Percentiles rank a stretch among this genome's conserved stretches.
phyloP scores from a whole-genome alignment of 2,888 invertebrate genomes.

The Gymnoscelis rufifasciata region DNA sequence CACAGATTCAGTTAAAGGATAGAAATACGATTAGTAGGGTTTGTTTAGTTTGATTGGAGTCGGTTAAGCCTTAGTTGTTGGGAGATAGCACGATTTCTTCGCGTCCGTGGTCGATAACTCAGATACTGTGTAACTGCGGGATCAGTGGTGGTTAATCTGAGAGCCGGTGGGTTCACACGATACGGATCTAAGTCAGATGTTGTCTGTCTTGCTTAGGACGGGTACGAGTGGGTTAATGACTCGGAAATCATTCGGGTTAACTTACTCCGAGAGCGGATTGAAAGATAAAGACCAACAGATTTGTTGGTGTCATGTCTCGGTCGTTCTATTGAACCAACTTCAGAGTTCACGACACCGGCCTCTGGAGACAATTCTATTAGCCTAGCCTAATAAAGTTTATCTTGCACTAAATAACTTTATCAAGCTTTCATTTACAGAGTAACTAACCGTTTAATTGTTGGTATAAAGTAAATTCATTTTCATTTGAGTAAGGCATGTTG shows the following conservation, averaged over 20 bases:
- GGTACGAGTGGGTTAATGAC: slow-evolving; percentile 72
- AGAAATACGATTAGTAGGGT: slow-evolving; percentile 72
- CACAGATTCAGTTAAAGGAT: slow-evolving; percentile 64
- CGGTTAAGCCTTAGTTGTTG: slow-evolving; percentile 68
- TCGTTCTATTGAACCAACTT: slow-evolving; percentile 37
- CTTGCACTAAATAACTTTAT: slow-evolving; percentile 9
- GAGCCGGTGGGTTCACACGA: slow-evolving; percentile 67
- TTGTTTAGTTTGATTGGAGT: slow-evolving; percentile 78
- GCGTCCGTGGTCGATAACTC: slow-evolving; percentile 72
- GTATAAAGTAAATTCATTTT: neutral
- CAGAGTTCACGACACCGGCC: slow-evolving; percentile 18
- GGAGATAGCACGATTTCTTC: slow-evolving; percentile 76
- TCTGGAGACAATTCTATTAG: slow-evolving; percentile 24
- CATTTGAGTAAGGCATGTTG: neutral
- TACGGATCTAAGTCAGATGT: slow-evolving; percentile 75
- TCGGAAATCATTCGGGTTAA: slow-evolving; percentile 77
- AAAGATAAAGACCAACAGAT: slow-evolving; percentile 73
- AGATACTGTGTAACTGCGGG: slow-evolving; percentile 63
- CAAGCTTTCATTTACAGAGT: neutral
- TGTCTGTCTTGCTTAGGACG: slow-evolving; percentile 77
- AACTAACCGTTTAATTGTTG: neutral
- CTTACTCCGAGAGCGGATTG: slow-evolving; percentile 68
- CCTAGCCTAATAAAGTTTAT: slow-evolving; percentile 19
- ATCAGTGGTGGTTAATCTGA: slow-evolving; percentile 66
- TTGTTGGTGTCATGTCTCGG: slow-evolving; percentile 64